phyloP scores from a whole-genome alignment of 2,888 invertebrate genomes.

The Eilema sororculum region DNA sequence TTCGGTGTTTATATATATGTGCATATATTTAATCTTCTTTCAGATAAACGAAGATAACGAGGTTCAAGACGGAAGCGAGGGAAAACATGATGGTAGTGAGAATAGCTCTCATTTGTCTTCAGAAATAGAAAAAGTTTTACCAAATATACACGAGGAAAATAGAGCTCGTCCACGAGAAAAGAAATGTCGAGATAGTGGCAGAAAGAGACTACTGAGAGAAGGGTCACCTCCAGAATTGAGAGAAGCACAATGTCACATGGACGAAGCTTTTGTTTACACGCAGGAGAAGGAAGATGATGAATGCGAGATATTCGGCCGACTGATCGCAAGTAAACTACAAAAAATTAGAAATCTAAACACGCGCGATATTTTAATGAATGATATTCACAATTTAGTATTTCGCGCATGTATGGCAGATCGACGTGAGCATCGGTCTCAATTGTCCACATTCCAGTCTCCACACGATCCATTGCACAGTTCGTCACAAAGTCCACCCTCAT shows the following conservation, averaged over 20 bases:
- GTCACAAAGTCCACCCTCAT: too few relatives aligned
- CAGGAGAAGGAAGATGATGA: slow-evolving; percentile 21
- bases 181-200: background rate
- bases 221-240: slow-evolving; percentile 6
- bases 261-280: slow-evolving; percentile 11
- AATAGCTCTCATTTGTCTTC: background rate
- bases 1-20: too few relatives aligned
- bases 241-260: slow-evolving; percentile 20
- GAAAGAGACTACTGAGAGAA: slow-evolving; percentile 2
- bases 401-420: background rate
- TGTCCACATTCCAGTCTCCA: too few relatives aligned
- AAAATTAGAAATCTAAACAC: slow-evolving; percentile 14
- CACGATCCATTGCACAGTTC: too few relatives aligned
- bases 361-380: background rate
- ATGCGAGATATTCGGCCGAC: slow-evolving; percentile 17
- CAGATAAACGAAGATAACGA: background rate
- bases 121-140: background rate
- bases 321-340: slow-evolving; percentile 16
- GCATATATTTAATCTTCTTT: background rate
- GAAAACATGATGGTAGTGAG: background rate
- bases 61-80: background rate
- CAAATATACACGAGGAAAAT: background rate
- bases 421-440: too few relatives aligned
- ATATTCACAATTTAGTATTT: background rate
- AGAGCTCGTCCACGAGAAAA: background rate